Evolutionary conservation across 2,113 vertebrate species (phyloP).

Genomic region (Oryzias melastigma): DNA sequence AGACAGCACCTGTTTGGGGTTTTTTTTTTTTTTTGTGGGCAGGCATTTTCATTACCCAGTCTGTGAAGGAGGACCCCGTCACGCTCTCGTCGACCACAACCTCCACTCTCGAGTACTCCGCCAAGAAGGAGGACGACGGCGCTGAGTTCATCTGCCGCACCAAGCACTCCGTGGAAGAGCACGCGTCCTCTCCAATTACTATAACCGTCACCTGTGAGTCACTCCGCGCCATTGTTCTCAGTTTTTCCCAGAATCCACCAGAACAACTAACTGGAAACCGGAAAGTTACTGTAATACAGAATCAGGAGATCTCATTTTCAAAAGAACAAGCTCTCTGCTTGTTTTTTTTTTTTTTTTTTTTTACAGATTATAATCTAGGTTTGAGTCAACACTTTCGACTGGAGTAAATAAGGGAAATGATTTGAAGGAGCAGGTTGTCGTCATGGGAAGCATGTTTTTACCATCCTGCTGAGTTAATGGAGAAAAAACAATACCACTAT

Average conservation of each 20-base stretch:
- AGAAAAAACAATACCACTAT: no score
- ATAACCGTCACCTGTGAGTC: constrained; percentile 92
- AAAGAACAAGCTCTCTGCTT: background rate
- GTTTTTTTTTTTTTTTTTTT: background rate
- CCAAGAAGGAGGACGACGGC: constrained; percentile 83
- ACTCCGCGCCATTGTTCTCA: background rate
- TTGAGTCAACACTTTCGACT: background rate
- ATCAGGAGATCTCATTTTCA: no score
- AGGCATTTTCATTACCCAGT: constrained; percentile 79
- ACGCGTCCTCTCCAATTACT: constrained; percentile 77
- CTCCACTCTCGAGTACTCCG: constrained; percentile 83
- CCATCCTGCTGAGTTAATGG: background rate
- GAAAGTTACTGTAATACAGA: no score
- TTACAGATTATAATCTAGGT: background rate
- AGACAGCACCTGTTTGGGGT: constrained; percentile 12
- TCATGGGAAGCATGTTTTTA: background rate
- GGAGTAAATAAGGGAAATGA: no score
- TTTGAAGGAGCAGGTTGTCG: background rate
- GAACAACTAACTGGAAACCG: no score
- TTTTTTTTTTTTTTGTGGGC: constrained; percentile 21
- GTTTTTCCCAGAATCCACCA: background rate
- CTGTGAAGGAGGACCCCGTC: constrained; percentile 67
- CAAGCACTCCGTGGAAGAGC: constrained; percentile 71
- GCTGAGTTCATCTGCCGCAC: constrained; percentile 83
- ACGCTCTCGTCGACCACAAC: constrained; percentile 82